phyloP scores from a whole-genome alignment of 2,797 vertebrate genomes.

The Girardinus metallicus region DNA sequence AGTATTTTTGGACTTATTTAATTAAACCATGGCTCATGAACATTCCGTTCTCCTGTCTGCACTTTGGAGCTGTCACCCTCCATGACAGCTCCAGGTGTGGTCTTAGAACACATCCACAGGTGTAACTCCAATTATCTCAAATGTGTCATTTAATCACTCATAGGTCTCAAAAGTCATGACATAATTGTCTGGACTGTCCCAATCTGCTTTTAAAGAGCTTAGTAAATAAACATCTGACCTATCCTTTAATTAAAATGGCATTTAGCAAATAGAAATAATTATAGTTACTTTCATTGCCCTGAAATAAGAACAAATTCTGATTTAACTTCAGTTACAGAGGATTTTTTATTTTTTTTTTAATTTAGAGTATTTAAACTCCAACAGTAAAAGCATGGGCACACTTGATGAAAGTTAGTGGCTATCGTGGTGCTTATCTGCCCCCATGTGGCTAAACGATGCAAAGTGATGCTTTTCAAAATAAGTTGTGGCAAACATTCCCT shows the following conservation, averaged over 20 bases:
- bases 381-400: neutral
- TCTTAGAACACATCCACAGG: neutral
- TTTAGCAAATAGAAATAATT: no score
- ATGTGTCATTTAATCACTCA: neutral
- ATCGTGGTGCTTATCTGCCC: conserved; percentile 65
- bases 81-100: neutral
- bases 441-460: conserved; percentile 55
- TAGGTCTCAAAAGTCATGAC: neutral
- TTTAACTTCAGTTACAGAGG: neutral
- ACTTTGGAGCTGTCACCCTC: no score
- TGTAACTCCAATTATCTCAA: neutral
- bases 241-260: neutral
- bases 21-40: no score
- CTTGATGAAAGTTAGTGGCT: neutral
- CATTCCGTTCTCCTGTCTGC: no score
- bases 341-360: neutral
- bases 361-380: neutral
- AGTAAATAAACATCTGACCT: neutral
- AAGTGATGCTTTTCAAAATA: neutral
- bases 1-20: no score
- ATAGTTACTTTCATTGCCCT: neutral
- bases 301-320: neutral
- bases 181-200: neutral
- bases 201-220: neutral
- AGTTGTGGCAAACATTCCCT: neutral